phyloP scores from a whole-genome alignment of 1,140 invertebrate species.

The Brachionus rotundiformis region DNA sequence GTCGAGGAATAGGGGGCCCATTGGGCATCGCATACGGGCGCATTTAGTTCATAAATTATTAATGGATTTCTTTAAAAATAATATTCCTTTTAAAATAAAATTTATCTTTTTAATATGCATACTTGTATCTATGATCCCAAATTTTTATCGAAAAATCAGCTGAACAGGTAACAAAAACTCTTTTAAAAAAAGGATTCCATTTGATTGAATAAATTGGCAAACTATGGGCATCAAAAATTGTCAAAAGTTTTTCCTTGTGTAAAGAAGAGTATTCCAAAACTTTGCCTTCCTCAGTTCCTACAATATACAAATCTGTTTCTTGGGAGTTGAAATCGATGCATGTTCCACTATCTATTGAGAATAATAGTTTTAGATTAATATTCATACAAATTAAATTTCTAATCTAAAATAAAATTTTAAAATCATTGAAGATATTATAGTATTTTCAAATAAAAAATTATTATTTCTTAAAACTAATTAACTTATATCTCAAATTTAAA shows the following conservation, averaged over 20 bases:
- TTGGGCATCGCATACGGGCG: conserved; percentile 82
- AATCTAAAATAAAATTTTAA: neutral
- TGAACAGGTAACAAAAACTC: conserved; percentile 84
- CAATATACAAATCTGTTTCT: conserved; percentile 76
- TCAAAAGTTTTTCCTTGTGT: conserved; percentile 78
- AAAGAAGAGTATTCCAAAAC: conserved; percentile 84
- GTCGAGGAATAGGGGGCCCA: conserved; percentile 94
- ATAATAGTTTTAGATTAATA: neutral
- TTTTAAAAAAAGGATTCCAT: conserved; percentile 82
- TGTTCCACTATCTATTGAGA: conserved; percentile 74
- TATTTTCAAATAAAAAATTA: no score
- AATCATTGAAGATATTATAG: no score
- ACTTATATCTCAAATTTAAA: no score
- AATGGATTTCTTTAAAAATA: conserved; percentile 74
- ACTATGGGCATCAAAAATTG: conserved; percentile 78
- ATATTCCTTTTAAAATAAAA: neutral
- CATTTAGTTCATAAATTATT: conserved; percentile 85
- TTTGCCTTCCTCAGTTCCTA: conserved; percentile 86
- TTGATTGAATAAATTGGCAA: conserved; percentile 81
- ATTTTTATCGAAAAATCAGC: conserved; percentile 91
- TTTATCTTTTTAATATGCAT: conserved; percentile 22
- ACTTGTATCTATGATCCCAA: conserved; percentile 74
- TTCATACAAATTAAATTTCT: neutral
- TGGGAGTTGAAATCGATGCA: conserved; percentile 82
- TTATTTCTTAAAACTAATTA: no score